phyloP scores from a whole-genome alignment of 2,888 invertebrate genomes.

The Callyntrura guangdongensis region DNA sequence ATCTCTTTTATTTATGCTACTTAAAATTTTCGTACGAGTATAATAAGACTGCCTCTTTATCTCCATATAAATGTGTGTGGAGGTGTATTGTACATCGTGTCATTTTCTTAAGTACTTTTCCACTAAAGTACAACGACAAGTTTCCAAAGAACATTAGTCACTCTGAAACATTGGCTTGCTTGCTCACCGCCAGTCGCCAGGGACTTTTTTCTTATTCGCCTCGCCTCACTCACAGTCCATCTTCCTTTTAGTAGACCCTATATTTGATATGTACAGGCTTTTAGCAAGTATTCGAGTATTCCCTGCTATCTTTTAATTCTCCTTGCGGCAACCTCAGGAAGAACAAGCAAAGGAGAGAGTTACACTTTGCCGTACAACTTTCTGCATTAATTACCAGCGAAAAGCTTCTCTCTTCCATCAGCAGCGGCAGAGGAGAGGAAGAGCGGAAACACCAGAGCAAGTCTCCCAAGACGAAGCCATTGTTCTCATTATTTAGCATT shows the following conservation, averaged over 20 bases:
- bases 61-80: slow-evolving; percentile 3
- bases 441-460: slow-evolving; percentile 34
- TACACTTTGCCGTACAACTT: slow-evolving; percentile 64
- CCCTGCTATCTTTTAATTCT: slow-evolving; percentile 53
- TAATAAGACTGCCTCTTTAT: too few species aligned
- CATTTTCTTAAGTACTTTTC: slow-evolving; percentile 54
- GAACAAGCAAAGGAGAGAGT: slow-evolving; percentile 35
- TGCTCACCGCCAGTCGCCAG: slow-evolving; percentile 11
- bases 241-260: neutral
- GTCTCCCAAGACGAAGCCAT: slow-evolving; percentile 37
- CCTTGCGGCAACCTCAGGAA: slow-evolving; percentile 44
- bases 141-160: slow-evolving; percentile 70
- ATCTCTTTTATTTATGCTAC: slow-evolving; percentile 24
- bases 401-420: slow-evolving; percentile 38
- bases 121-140: slow-evolving; percentile 43
- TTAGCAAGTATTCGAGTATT: slow-evolving; percentile 26
- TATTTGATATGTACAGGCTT: slow-evolving; percentile 45
- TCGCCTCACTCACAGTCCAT: neutral
- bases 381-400: slow-evolving; percentile 74
- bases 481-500: slow-evolving; percentile 54
- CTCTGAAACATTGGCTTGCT: slow-evolving; percentile 62
- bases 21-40: neutral
- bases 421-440: slow-evolving; percentile 4
- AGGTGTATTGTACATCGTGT: slow-evolving; percentile 7
- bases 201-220: slow-evolving; percentile 46